These are phyloP conservation scores for Pterostichus madidus DNA, from an alignment of 2,888 invertebrate species.

Conservation along the genomic window DNA sequence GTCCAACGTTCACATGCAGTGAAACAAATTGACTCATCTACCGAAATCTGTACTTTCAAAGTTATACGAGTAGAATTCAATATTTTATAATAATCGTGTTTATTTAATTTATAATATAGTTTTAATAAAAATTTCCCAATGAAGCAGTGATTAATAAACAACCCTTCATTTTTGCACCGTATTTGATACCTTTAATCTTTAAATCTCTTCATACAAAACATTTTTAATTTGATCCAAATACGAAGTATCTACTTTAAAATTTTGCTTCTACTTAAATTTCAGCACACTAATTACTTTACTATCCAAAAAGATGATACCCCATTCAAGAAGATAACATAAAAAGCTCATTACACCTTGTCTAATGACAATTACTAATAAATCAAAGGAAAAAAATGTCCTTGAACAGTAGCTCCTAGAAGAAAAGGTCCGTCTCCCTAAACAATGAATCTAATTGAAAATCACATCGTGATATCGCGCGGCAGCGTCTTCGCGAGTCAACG, in stretches of 20 bases:
- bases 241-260: no score
- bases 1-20: no score
- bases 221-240: background rate
- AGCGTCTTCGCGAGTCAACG: constrained; percentile 41
- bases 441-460: constrained; percentile 63
- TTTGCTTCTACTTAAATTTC: no score
- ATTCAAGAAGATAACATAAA: background rate
- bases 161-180: no score
- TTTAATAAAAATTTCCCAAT: no score
- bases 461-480: constrained; percentile 54
- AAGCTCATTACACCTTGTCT: constrained; percentile 32
- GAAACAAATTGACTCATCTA: no score
- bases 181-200: background rate
- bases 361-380: constrained; percentile 45
- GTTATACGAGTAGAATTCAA: no score
- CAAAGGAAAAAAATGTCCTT: constrained; percentile 42
- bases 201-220: background rate
- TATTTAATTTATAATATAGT: no score
- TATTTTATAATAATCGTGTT: no score
- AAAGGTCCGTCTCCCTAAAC: constrained; percentile 46
- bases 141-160: no score
- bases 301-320: background rate
- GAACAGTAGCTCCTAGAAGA: constrained; percentile 26
- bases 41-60: no score
- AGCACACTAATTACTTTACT: no score